These are phyloP conservation scores for Tenthredo scrophulariae DNA, from an alignment of 2,888 invertebrate species.

Conservation along the genomic window DNA sequence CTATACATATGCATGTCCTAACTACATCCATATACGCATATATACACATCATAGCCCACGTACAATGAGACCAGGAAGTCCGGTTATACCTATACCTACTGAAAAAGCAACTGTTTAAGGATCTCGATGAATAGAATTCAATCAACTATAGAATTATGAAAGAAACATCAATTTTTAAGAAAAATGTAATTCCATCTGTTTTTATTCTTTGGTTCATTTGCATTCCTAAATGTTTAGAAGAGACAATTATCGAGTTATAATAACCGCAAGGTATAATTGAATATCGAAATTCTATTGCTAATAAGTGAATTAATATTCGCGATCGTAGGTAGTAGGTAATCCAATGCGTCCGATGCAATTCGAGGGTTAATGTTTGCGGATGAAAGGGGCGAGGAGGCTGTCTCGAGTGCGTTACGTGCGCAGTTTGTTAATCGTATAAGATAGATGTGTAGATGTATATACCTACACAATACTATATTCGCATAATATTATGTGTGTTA, in stretches of 20 bases:
- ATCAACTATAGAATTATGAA: not conserved
- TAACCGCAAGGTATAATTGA: not conserved
- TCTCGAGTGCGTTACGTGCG: conserved; percentile 10
- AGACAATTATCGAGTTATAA: not conserved
- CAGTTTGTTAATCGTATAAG: not conserved
- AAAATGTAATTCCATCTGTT: too few species aligned
- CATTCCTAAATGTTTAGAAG: too few species aligned
- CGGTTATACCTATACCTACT: not conserved
- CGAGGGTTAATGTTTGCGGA: not conserved
- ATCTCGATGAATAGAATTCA: not conserved
- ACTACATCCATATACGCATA: not conserved
- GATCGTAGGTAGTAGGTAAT: conserved; percentile 48
- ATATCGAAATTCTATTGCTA: conserved; percentile 57
- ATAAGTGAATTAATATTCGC: conserved; percentile 60
- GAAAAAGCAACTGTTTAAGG: not conserved
- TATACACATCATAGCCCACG: not conserved
- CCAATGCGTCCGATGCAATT: not conserved
- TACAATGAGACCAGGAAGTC: not conserved
- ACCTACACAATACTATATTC: too few species aligned
- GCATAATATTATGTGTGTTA: too few species aligned
- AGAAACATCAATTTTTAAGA: too few species aligned
- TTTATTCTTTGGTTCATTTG: too few species aligned
- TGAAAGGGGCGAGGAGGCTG: not conserved
- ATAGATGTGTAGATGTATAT: not conserved
- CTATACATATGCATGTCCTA: not conserved